A percentile compares a stretch with the other conserved stretches of the same genome.
Conservation (phyloP, 30 jellyfish, hydroid and myxozoan genomes). For the Nemopilema nomurai region DNA sequence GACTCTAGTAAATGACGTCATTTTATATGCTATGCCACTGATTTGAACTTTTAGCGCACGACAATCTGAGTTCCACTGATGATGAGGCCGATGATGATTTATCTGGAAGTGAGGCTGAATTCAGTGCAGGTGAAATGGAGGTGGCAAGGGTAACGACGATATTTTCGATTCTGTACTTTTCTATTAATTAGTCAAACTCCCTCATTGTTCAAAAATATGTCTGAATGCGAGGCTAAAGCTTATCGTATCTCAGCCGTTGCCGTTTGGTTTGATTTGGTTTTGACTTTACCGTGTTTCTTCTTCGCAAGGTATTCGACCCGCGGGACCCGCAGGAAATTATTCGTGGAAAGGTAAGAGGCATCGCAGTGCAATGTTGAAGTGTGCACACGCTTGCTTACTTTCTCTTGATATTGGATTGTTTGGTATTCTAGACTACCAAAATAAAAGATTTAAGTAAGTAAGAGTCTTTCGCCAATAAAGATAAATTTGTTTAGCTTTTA, state of each 20-base stretch:
- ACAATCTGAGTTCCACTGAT: slow-evolving; percentile 82
- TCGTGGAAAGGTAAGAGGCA: slow-evolving; percentile 30
- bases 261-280: background rate
- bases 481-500: too few relatives aligned
- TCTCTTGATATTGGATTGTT: too few relatives aligned
- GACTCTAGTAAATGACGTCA: too few relatives aligned
- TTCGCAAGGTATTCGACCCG: slow-evolving; percentile 46
- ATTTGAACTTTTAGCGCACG: slow-evolving; percentile 41
- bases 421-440: too few relatives aligned
- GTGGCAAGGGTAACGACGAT: slow-evolving; percentile 73
- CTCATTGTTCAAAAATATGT: too few relatives aligned
- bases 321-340: slow-evolving; percentile 41
- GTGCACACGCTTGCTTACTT: too few relatives aligned
- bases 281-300: background rate
- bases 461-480: too few relatives aligned
- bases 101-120: slow-evolving; percentile 94
- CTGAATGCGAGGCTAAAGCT: too few relatives aligned
- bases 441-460: too few relatives aligned
- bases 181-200: background rate
- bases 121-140: slow-evolving; percentile 95
- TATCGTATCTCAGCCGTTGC: background rate
- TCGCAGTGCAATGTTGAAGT: too few relatives aligned
- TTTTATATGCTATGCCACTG: background rate
- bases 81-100: slow-evolving; percentile 94
- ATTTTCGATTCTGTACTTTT: background rate